Base-by-base conservation (phyloP, 2,113 vertebrate species). In the Mystacornis crossleyi region DNA sequence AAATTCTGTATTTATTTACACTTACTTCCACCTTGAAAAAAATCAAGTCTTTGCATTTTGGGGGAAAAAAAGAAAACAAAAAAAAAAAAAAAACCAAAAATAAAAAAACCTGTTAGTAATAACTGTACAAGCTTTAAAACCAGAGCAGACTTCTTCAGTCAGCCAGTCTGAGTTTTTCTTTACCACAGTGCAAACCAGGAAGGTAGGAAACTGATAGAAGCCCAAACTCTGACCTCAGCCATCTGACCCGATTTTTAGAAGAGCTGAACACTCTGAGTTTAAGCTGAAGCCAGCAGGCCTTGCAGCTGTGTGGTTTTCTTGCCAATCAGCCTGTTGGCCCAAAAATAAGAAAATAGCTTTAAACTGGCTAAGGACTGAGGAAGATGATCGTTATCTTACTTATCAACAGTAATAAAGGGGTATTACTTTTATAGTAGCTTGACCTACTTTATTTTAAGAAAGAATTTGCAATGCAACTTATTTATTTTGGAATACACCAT, bases 261-360 rank as follows among this genome's bases (percentile, higher is more conserved):
- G 31, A 58, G 12, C 2, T 88, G 85, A 94, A 38, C 15, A 34
- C 8, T 34, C 8, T 34, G 24, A 74, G 12, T 69, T 86, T 73
- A 77, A 65, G 34, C 61, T 88, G 81, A 91, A 95, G 51, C 62
- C 57, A 89, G 17, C 24, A 83, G 80, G 51, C 4, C 34, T 77
- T 90, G 91, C 93, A 95, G 96, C 77, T 95, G 77, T 70, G 66
- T 47, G 31, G 4, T 91, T 92, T 71, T 40, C 42, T 89, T 95
- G 81, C 86, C 93, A 95, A 60, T 79, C 57, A 79, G 40, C 12
- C 28, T 62, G 16, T 89, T 92, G 69, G 60, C n/a, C 36, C 50
- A 69, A 86, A 89, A 74, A 89, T 18, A 81, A 95, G 50, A 94
- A 95, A 95, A 81, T 1, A 87, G 4, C 61, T 55, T 75, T 86